These are phyloP conservation scores for Colostygia pectinataria DNA, from an alignment of 2,888 invertebrate species.

Conservation along the genomic window DNA sequence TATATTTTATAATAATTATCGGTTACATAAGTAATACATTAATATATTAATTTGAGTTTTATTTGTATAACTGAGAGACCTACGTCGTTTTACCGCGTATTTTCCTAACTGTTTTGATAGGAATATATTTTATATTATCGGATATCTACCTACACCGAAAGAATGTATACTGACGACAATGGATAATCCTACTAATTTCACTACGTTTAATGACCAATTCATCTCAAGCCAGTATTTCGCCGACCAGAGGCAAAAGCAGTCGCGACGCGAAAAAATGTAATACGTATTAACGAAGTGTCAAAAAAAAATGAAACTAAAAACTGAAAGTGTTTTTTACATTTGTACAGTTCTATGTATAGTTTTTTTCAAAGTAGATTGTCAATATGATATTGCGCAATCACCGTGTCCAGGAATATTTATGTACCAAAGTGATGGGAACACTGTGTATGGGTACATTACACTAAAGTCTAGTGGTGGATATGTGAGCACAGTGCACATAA, in stretches of 20 bases:
- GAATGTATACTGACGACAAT: conserved; percentile 18
- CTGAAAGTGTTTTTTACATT: conserved; percentile 28
- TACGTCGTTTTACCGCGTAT: conserved; percentile 8
- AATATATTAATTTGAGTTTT: too few relatives aligned
- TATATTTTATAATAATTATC: too few relatives aligned
- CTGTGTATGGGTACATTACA: conserved; percentile 53
- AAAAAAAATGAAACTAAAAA: conserved; percentile 40
- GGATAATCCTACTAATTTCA: conserved; percentile 22
- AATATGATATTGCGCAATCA: conserved; percentile 42
- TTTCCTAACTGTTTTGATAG: conserved; percentile 3
- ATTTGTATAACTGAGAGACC: too few relatives aligned
- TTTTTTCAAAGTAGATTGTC: conserved; percentile 45
- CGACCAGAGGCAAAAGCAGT: conserved; percentile 41
- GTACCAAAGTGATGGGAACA: conserved; percentile 51
- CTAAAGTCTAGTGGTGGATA: conserved; percentile 47
- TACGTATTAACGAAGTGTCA: conserved; percentile 19
- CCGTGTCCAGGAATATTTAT: conserved; percentile 65
- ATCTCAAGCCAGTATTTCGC: conserved; percentile 46
- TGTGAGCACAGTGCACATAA: conserved; percentile 46
- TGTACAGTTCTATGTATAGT: conserved; percentile 40
- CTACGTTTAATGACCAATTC: conserved; percentile 32
- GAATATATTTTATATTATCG: neutral
- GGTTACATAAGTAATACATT: too few relatives aligned
- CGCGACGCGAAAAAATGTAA: conserved; percentile 39
- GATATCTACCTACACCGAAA: conserved; percentile 2